phyloP scores from a whole-genome alignment of 1,140 invertebrate genomes.

The Amyelois transitella region DNA sequence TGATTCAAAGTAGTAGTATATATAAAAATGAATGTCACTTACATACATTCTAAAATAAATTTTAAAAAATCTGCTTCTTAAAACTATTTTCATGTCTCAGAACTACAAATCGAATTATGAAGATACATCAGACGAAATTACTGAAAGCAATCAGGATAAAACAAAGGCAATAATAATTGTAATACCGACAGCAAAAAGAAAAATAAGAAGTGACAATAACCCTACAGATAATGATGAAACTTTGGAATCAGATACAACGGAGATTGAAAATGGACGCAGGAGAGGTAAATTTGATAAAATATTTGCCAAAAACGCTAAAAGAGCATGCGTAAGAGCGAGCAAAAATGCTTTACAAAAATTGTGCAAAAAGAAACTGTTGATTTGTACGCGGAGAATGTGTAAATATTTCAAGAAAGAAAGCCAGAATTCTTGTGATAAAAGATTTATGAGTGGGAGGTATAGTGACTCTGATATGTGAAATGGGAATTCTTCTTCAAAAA shows the following conservation, averaged over 20 bases:
- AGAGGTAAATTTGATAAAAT: not conserved
- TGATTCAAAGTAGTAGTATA: no score
- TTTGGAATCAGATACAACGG: not conserved
- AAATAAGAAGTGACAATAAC: not conserved
- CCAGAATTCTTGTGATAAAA: conserved; percentile 6
- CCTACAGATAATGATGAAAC: not conserved
- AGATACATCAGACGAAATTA: not conserved
- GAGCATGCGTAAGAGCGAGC: not conserved
- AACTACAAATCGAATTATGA: not conserved
- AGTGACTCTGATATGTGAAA: not conserved
- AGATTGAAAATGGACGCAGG: not conserved
- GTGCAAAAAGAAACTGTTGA: not conserved
- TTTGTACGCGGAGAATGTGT: not conserved
- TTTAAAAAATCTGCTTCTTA: not conserved
- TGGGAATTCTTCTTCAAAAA: not conserved
- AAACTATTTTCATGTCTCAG: not conserved
- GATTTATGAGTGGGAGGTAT: conserved; percentile 9
- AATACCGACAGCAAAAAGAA: not conserved
- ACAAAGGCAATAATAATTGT: not conserved
- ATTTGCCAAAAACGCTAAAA: not conserved
- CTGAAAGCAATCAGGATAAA: not conserved
- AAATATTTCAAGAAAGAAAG: not conserved
- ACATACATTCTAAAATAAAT: not conserved
- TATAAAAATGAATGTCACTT: no score
- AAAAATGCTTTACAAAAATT: not conserved